Evolutionary conservation across 1,140 invertebrate species (phyloP), one percentile per base, ranked within the genome.

Genomic region (Brachionus plicatilis): DNA sequence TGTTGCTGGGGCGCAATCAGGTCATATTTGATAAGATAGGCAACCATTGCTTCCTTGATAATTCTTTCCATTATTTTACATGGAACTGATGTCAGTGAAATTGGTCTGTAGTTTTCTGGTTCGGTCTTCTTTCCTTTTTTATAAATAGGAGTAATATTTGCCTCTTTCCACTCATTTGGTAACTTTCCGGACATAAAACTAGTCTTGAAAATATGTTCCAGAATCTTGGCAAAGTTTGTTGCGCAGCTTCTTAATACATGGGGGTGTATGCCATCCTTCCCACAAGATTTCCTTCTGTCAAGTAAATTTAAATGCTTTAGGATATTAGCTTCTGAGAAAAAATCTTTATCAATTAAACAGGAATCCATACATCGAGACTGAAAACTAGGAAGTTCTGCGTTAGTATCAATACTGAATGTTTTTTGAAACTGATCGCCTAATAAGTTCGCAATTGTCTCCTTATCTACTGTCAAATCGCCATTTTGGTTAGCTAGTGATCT

Each of bases 21-120:
- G 14, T 45, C 27, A 17, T 50, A 20, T 47, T 76, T 37, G 9
- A 20, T n/a, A 12, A 84, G 68, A 56, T 80, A 17, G 14, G 12
- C 68, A 7, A 76, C 9, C 20, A 84, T 72, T 12, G 2, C n/a
- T 5, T 60, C n/a, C n/a, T 24, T 50, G n/a, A 84, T 76, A 14
- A 84, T 80, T 29, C 78, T 70, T 50, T 84, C 83, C 45, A 76
- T n/a, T 41, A 84, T 29, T 47, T 84, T 84, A 29, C 27, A 75
- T n/a, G 29, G 14, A 8, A 50, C 14, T 37, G 83, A 84, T 14
- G 83, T 84, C 7, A 84, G 65, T 14, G 83, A 72, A 9, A 84
- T 29, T 27, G 83, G 83, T 70, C 83, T 45, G 47, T 84, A 84
- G 45, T 84, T 84, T 12, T 6, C 12, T 12, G 83, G 83, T 14